phyloP scores from a whole-genome alignment of 2,888 invertebrate genomes.

The Rhogogaster chlorosoma region DNA sequence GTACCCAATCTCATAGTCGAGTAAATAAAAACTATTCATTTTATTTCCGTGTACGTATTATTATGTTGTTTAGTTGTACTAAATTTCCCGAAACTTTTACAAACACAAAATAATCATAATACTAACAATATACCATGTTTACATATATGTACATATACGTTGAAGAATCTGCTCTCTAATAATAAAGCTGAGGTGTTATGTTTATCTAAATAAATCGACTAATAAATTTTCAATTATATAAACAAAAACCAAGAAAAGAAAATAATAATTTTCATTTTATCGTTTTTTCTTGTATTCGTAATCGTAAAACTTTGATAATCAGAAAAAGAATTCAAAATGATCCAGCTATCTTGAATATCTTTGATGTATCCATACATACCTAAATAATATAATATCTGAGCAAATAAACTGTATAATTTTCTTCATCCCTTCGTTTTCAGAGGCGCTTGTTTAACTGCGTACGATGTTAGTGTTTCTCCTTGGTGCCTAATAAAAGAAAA shows the following conservation, averaged over 20 bases:
- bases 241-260: not conserved
- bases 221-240: not conserved
- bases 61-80: not conserved
- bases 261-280: no score
- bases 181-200: not conserved
- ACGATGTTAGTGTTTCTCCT: constrained; percentile 30
- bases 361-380: not conserved
- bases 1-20: not conserved
- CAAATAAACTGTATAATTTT: constrained; percentile 1
- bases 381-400: constrained; percentile 33
- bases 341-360: constrained; percentile 20
- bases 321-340: constrained; percentile 8
- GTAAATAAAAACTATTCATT: constrained; percentile 1
- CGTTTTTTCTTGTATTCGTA: not conserved
- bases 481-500: not conserved
- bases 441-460: not conserved
- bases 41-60: constrained; percentile 6
- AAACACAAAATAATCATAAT: no score
- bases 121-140: not conserved
- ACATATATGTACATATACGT: not conserved
- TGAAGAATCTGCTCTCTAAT: not conserved
- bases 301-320: not conserved
- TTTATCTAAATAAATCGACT: no score
- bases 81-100: no score
- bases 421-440: not conserved